A percentile compares a stretch with the other conserved stretches of the same genome.
Evolutionary conservation across 2,113 vertebrate species (phyloP).

Genomic region (Manacus vitellinus): DNA sequence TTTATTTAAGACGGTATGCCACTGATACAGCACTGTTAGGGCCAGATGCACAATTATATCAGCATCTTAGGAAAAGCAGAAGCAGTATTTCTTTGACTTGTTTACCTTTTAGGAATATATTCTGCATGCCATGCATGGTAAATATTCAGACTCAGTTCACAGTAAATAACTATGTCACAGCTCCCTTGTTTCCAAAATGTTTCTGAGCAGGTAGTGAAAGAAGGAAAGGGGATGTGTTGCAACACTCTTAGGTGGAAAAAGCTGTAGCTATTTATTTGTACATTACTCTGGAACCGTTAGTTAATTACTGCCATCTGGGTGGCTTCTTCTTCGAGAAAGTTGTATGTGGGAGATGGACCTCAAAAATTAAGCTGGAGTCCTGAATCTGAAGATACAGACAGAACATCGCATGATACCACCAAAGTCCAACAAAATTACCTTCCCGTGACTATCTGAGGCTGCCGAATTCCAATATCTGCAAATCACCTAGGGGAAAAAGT

Average conservation of each 20-base stretch:
- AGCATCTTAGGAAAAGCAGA: background rate
- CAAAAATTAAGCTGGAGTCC: background rate
- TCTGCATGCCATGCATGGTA: background rate
- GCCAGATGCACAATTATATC: background rate
- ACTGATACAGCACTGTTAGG: background rate
- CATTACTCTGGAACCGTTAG: background rate
- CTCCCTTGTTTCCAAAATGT: background rate
- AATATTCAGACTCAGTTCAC: background rate
- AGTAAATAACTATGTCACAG: background rate
- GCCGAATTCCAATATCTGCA: background rate
- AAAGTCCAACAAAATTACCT: background rate
- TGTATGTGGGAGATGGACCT: background rate
- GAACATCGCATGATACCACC: background rate
- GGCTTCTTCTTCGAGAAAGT: background rate
- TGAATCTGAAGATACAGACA: background rate
- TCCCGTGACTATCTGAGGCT: background rate
- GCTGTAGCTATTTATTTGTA: rapidly evolving
- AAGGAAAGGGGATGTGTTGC: background rate
- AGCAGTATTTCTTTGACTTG: background rate
- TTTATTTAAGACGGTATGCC: background rate
- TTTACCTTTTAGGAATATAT: slow-evolving; percentile 6
- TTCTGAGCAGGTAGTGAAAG: background rate
- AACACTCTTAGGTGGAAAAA: background rate
- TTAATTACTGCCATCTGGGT: background rate
- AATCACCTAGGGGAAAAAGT: background rate